Evolutionary conservation across 2,888 invertebrate species (phyloP), one percentile per base, ranked within the genome.

Genomic region (Calameuta pallipes): DNA sequence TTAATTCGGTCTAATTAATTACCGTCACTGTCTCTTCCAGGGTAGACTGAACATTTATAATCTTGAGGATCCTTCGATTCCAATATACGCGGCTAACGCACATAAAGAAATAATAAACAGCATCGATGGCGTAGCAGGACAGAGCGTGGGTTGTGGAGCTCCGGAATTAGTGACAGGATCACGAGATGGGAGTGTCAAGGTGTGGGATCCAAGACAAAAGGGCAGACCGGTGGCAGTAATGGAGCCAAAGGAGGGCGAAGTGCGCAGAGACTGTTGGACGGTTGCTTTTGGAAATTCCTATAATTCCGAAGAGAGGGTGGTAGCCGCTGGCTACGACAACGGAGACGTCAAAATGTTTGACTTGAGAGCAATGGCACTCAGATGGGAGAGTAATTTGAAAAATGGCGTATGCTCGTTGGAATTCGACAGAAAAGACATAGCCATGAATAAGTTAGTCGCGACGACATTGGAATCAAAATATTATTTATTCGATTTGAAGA

Each of bases 331-430:
- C 1, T 99, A 98, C 88, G 98, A 99, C 89, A 99, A 99, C 91
- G 99, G 99, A 0, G 99, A 99, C 89, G 92, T 99, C 3, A 99
- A 98, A 92, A 94, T 99, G 92, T 98, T 97, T 90, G 98, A 99
- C 91, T 92, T 99, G 36, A 94, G 96, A 80, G 94, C 95, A 9
- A 96, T 98, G 95, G 93, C 94, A 0, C 92, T 98, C 0, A 93
- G 95, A 87, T 99, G 98, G 98, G 98, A 98, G 89, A 96, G 96
- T 75, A 97, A 98, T 90, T 92, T 98, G 73, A 97, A 96, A 89
- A 98, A 98, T 93, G 98, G 98, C 85, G 95, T 97, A 0, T 98
- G 98, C 86, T 94, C 94, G 33, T 85, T 97, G 41, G 97, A 99
- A 90, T 99, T 99, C 91, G 98, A 99, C 90, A 94, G 98, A 41